A percentile compares a stretch with the other conserved stretches of the same genome.
phyloP scores from a whole-genome alignment of 1,140 invertebrate genomes.

The Thereuonema tuberculata region DNA sequence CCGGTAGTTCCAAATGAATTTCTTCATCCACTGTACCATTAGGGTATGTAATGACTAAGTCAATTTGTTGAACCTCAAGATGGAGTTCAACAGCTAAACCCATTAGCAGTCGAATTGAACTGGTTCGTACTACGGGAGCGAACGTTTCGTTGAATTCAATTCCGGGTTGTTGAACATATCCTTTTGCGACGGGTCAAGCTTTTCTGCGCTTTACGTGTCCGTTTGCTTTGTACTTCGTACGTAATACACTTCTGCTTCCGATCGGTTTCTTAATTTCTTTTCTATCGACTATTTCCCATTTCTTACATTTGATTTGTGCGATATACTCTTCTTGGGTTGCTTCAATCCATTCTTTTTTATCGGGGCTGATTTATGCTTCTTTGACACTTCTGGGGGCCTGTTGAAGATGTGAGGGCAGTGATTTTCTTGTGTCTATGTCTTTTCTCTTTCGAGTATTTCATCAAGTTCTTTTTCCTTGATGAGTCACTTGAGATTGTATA shows the following conservation, averaged over 20 bases:
- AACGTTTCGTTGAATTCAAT: slow-evolving; percentile 30
- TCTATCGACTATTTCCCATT: slow-evolving; percentile 26
- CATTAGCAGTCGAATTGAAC: slow-evolving; percentile 25
- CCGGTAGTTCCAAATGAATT: slow-evolving; percentile 29
- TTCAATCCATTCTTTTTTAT: slow-evolving; percentile 24
- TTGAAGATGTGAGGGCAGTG: slow-evolving; percentile 4
- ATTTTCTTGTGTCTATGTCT: not conserved
- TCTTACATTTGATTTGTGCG: slow-evolving; percentile 27
- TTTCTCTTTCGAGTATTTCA: not conserved
- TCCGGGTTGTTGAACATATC: slow-evolving; percentile 27
- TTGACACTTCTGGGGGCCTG: slow-evolving; percentile 15
- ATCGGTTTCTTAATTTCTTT: slow-evolving; percentile 19
- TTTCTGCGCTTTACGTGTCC: slow-evolving; percentile 26
- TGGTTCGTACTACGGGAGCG: slow-evolving; percentile 24
- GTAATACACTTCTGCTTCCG: slow-evolving; percentile 29
- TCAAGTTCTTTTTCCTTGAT: not conserved
- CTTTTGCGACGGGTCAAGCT: slow-evolving; percentile 30
- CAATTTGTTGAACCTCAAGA: slow-evolving; percentile 24
- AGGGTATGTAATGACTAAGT: slow-evolving; percentile 26
- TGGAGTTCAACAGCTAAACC: slow-evolving; percentile 21
- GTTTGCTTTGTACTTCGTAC: slow-evolving; percentile 22
- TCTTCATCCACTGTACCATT: slow-evolving; percentile 28
- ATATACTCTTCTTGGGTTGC: slow-evolving; percentile 30
- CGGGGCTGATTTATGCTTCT: slow-evolving; percentile 25
- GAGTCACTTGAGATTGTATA: not conserved